Evolutionary conservation across 2,113 vertebrate species (phyloP), one percentile per base, ranked within the genome.

Genomic region (Anguilla rostrata): DNA sequence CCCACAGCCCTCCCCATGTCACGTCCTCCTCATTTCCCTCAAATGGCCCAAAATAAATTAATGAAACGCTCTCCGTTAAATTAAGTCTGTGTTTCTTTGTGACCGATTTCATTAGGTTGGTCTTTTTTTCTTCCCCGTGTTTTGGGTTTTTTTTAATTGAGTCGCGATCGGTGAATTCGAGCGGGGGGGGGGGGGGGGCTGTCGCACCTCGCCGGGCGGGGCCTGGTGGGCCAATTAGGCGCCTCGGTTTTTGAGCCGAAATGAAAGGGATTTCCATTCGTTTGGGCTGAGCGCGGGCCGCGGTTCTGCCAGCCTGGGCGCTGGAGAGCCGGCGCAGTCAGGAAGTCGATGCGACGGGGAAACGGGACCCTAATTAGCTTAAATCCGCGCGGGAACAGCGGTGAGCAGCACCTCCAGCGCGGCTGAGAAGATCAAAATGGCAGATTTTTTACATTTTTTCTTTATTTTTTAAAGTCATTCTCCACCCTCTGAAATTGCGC

Each of bases 341-440:
- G 91, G 66, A 90, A 85, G 91, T 86, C 92, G 90, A 90, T 88
- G 90, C 88, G 89, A 90, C 88, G 89, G 86, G 88, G 86, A 91
- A 93, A 93, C 93, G 88, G 88, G 88, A 92, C 91, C 87, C 86
- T 92, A 92, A 94, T 95, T 94, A 93, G 91, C 87, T 91, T 89
- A 93, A 93, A 90, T 91, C 84, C 89, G 92, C 90, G 89, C 90
- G 88, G 88, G 88, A 79, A 78, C 53, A n/a, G 84, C 81, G 89
- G 60, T 86, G 84, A 84, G 79, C 79, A 84, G 79, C 79, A 75
- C 84, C 84, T 89, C 87, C 79, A 89, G 86, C 85, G 88, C 82
- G 87, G 90, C 89, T 89, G 89, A 60, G 85, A 84, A 91, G 84
- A 92, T 92, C 83, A 90, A 90, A 88, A 91, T 87, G 86, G 84